Percentiles rank a stretch among this genome's conserved stretches.
phyloP scores from a whole-genome alignment of 2,113 vertebrate species.

The Turdus rufiventris region DNA sequence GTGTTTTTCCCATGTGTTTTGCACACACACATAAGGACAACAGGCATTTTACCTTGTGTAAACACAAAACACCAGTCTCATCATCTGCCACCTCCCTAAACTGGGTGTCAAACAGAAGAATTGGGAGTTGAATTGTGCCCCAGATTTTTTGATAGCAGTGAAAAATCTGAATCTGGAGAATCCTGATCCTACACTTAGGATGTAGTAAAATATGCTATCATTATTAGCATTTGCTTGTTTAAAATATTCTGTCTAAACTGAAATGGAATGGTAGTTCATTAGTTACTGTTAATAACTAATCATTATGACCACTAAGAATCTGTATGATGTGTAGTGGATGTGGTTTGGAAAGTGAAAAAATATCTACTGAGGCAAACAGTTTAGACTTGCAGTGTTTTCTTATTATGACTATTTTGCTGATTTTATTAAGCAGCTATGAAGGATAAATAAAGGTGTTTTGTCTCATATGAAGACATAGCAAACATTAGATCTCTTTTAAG shows the following conservation, averaged over 20 bases:
- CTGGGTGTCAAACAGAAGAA: background rate
- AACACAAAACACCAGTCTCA: background rate
- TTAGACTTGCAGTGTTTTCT: background rate
- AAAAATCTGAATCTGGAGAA: background rate
- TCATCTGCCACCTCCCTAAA: background rate
- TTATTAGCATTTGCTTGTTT: background rate
- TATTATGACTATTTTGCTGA: background rate
- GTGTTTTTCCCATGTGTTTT: background rate
- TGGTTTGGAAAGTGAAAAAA: background rate
- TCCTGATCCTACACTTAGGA: background rate
- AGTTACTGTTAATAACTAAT: background rate
- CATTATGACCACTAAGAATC: background rate
- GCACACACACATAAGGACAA: rapidly evolving
- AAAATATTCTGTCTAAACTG: background rate
- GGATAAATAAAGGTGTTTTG: background rate
- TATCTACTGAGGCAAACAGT: background rate
- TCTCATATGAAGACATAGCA: background rate
- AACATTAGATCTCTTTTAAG: background rate
- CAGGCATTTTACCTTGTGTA: background rate
- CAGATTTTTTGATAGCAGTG: background rate
- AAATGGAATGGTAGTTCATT: background rate
- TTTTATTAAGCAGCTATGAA: background rate
- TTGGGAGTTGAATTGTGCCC: background rate
- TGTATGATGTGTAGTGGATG: background rate
- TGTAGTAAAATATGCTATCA: background rate